phyloP scores from a whole-genome alignment of 2,113 vertebrate species.

The Gopherus flavomarginatus region DNA sequence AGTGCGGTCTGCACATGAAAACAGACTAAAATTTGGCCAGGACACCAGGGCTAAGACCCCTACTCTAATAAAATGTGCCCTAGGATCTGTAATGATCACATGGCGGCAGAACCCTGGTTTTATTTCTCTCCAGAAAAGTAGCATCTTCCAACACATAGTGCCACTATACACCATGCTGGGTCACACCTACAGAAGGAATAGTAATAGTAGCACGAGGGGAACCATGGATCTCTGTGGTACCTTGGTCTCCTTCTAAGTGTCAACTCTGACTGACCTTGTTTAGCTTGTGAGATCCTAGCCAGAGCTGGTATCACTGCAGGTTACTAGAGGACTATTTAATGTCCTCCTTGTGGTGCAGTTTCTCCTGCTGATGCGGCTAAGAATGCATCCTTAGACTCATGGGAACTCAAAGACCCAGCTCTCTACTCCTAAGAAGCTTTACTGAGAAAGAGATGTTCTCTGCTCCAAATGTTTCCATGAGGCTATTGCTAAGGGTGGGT shows the following conservation, averaged over 20 bases:
- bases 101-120: neutral
- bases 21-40: neutral
- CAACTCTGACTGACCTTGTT: neutral
- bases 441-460: neutral
- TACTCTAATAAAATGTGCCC: neutral
- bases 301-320: neutral
- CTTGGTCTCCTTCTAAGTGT: neutral
- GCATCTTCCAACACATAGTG: too few relatives aligned
- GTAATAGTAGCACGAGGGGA: neutral
- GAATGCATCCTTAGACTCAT: neutral
- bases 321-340: neutral
- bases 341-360: neutral
- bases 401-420: neutral
- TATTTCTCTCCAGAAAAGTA: neutral
- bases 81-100: neutral
- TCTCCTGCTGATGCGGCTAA: neutral
- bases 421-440: neutral
- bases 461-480: neutral
- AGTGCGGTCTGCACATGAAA: neutral
- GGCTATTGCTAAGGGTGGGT: neutral
- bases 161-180: neutral
- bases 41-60: neutral
- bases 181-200: neutral
- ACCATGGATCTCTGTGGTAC: neutral
- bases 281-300: neutral